These are phyloP conservation scores for Sminthurides aquaticus DNA, from an alignment of 2,888 invertebrate genomes.

Conservation along the genomic window DNA sequence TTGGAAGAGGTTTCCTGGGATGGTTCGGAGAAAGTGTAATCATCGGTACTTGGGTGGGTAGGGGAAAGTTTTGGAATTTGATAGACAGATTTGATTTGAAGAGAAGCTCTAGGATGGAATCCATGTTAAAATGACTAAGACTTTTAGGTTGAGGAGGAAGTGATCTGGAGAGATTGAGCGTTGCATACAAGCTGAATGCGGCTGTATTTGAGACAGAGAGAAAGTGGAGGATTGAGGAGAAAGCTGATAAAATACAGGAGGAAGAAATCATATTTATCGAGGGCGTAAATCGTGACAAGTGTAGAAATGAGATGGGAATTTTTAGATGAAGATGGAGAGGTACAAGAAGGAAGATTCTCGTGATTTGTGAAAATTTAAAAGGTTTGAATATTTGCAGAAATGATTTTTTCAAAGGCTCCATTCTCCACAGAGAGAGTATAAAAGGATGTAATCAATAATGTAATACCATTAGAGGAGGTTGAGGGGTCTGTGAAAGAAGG, in stretches of 20 bases:
- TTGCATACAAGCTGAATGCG: no score
- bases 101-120: no score
- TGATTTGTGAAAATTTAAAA: neutral
- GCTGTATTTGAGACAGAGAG: neutral
- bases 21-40: no score
- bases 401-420: neutral
- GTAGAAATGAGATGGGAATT: neutral
- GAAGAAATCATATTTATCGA: conserved; percentile 1
- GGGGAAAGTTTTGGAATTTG: no score
- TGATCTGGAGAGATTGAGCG: no score
- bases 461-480: neutral
- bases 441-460: neutral
- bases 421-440: neutral
- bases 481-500: no score
- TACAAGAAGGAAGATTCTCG: neutral
- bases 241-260: conserved; percentile 10
- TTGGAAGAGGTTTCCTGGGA: no score
- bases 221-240: neutral
- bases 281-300: neutral
- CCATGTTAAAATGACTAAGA: no score
- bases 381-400: neutral
- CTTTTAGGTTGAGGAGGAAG: no score
- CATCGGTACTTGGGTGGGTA: no score
- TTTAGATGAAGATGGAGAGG: neutral
- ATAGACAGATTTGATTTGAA: no score